phyloP scores from a whole-genome alignment of 2,113 vertebrate genomes.

The Indicator indicator region DNA sequence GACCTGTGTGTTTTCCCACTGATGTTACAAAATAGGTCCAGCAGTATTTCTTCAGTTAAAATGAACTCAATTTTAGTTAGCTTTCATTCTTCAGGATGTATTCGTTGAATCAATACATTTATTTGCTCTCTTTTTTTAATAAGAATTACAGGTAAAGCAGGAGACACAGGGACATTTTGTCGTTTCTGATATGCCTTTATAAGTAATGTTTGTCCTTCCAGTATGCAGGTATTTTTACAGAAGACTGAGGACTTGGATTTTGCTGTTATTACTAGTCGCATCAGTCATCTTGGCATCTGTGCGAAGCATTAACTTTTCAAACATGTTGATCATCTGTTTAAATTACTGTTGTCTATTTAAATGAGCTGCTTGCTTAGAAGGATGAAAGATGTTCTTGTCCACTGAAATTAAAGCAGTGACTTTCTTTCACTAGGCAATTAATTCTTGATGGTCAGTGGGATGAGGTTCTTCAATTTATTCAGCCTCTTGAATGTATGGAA shows the following conservation, averaged over 20 bases:
- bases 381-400: neutral
- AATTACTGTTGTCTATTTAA: neutral
- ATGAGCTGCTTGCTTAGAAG: neutral
- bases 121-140: neutral
- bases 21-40: neutral
- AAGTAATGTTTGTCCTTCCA: neutral
- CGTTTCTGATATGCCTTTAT: neutral
- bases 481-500: slow-evolving; percentile 96
- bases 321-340: neutral
- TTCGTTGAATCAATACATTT: neutral
- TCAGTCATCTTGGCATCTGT: neutral
- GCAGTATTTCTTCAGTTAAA: neutral
- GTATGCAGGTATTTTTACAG: neutral
- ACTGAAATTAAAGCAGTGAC: neutral
- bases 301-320: neutral
- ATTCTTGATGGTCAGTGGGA: slow-evolving; percentile 98
- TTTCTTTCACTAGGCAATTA: slow-evolving; percentile 84
- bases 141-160: neutral
- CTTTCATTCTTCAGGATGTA: neutral
- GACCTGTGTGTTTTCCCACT: neutral
- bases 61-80: neutral
- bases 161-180: neutral
- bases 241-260: neutral
- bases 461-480: slow-evolving; percentile 98
- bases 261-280: neutral